A percentile compares a stretch with the other conserved stretches of the same genome.
These are phyloP conservation scores for Maniola hyperantus DNA, from an alignment of 2,888 invertebrate genomes.

Conservation along the genomic window DNA sequence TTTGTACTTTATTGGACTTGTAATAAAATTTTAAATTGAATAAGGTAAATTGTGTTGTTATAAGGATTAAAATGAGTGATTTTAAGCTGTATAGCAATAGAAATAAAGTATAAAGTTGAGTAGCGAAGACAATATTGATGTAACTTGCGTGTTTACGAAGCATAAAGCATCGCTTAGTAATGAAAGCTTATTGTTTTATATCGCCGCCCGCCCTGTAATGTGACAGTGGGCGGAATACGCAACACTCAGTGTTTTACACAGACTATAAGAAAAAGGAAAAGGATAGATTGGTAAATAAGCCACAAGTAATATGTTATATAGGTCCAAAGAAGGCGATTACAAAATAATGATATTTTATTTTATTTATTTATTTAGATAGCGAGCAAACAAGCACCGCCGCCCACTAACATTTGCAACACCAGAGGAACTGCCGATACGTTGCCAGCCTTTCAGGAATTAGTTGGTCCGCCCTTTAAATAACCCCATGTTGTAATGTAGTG, in stretches of 20 bases:
- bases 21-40: not conserved
- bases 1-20: slow-evolving; percentile 18
- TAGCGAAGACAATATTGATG: slow-evolving; percentile 25
- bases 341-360: not conserved
- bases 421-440: too few species aligned
- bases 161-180: slow-evolving; percentile 70
- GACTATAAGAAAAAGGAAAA: slow-evolving; percentile 3
- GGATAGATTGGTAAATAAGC: not conserved
- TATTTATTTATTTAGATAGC: too few species aligned
- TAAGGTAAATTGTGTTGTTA: not conserved
- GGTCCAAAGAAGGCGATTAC: not conserved
- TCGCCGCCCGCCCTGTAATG: slow-evolving; percentile 71
- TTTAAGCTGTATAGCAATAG: not conserved
- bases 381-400: too few species aligned
- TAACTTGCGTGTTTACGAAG: slow-evolving; percentile 61
- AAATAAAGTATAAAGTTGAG: slow-evolving; percentile 29
- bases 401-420: too few species aligned
- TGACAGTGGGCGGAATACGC: slow-evolving; percentile 68
- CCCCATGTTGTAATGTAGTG: too few species aligned
- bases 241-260: slow-evolving; percentile 36
- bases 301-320: not conserved
- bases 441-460: too few species aligned
- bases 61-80: not conserved
- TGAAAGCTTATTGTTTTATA: slow-evolving; percentile 80
- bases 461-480: too few species aligned